Evolutionary conservation across 2,113 vertebrate genomes (phyloP), one percentile per base, ranked within the genome.

Genomic region (Geococcyx californianus): DNA sequence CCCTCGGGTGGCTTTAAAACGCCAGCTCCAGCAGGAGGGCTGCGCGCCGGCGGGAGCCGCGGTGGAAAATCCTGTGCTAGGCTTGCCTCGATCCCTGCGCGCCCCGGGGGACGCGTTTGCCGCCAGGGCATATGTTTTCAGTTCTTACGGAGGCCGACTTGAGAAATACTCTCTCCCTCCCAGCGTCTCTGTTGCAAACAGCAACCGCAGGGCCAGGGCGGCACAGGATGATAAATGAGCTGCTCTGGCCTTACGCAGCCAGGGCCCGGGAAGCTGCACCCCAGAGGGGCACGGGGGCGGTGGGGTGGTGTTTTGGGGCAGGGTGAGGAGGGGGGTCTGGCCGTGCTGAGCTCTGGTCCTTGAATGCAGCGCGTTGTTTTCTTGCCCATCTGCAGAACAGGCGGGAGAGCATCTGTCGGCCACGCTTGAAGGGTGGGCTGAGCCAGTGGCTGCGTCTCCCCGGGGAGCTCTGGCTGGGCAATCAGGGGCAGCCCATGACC

Each of bases 191-290:
- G 87, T 90, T 95, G 93, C 95, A 97, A 96, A 95, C 93, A 91
- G 92, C 88, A n/a, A 94, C 95, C 91, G 81, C 95, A 94, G 93
- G 93, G 95, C 89, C 14, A 42, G 90, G 81, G 84, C 36, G 24
- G 87, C 94, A 69, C 51, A 20, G 93, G 92, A 76, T 96, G 94
- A 96, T 96, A 95, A 96, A 96, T 91, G 94, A 97, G 93, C 95
- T 80, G 93, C 95, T 97, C 89, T 86, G 91, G 93, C 89, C 92
- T 1, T 36, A 33, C 1, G 10, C 69, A 83, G 95, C 87, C 90
- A 7, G 89, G 70, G 87, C 92, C 62, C 49, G 52, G 87, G 95
- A 60, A 95, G 58, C 87, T 33, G 44, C 3, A 18, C 45, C 85
- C 74, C 16, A 0, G 18, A 0, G 62, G 63, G 68, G 19, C 3